phyloP scores from a whole-genome alignment of 1,140 invertebrate species.

The Orussus abietinus region DNA sequence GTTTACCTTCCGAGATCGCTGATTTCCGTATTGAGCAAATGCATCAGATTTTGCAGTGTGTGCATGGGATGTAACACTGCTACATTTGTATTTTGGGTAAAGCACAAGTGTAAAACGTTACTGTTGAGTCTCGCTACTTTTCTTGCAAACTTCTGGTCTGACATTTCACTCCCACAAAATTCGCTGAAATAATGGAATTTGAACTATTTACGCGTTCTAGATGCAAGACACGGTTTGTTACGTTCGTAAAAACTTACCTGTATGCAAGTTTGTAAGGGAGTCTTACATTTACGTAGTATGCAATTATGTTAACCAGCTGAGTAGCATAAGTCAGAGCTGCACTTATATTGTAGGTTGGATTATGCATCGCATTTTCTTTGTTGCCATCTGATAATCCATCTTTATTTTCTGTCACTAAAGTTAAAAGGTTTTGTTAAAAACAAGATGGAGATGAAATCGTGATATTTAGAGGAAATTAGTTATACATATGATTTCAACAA shows the following conservation, averaged over 20 bases:
- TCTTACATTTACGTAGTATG: constrained; percentile 72
- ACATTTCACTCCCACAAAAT: constrained; percentile 68
- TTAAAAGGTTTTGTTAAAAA: no score
- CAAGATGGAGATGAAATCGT: constrained; percentile 2
- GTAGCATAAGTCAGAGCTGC: constrained; percentile 77
- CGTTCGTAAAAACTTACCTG: constrained; percentile 54
- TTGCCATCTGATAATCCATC: constrained; percentile 59
- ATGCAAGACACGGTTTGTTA: not conserved
- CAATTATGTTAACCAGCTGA: constrained; percentile 75
- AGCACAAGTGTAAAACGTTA: constrained; percentile 78
- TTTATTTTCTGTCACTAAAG: constrained; percentile 63
- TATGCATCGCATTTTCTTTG: constrained; percentile 55
- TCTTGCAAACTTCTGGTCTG: constrained; percentile 67
- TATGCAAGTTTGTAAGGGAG: constrained; percentile 73
- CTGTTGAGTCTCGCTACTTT: constrained; percentile 75
- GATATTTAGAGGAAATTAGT: constrained; percentile 15
- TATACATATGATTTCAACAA: no score
- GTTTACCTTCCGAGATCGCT: constrained; percentile 70
- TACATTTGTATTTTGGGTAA: constrained; percentile 70
- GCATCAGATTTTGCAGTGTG: constrained; percentile 71
- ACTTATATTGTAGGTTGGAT: constrained; percentile 70
- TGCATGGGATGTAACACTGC: constrained; percentile 63
- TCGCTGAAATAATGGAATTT: constrained; percentile 58
- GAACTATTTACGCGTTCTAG: no score
- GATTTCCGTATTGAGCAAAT: constrained; percentile 63